These are phyloP conservation scores for Zaprionus capensis DNA, from an alignment of 1,140 invertebrate genomes.

Conservation along the genomic window DNA sequence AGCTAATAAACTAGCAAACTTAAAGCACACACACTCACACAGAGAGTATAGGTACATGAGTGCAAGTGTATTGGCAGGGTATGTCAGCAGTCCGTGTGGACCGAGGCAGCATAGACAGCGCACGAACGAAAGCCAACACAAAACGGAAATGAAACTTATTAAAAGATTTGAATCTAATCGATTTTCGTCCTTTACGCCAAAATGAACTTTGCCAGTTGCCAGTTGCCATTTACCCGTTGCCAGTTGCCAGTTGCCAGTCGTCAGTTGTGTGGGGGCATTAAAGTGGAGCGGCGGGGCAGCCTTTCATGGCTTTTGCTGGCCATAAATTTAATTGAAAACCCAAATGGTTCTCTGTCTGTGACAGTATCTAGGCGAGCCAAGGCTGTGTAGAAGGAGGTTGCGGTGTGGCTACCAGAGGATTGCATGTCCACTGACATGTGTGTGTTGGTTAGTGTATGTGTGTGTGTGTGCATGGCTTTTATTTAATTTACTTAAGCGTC, in stretches of 20 bases:
- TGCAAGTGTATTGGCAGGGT: not conserved
- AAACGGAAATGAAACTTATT: slow-evolving; percentile 84
- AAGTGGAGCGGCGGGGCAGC: slow-evolving; percentile 35
- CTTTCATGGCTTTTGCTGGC: slow-evolving; percentile 53
- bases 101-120: slow-evolving; percentile 49
- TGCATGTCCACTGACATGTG: slow-evolving; percentile 21
- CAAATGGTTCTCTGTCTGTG: slow-evolving; percentile 71
- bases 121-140: slow-evolving; percentile 71
- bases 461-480: slow-evolving; percentile 56
- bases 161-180: slow-evolving; percentile 84
- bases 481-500: slow-evolving; percentile 72
- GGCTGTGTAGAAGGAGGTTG: not conserved
- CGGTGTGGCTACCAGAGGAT: slow-evolving; percentile 10
- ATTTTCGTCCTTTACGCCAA: slow-evolving; percentile 80
- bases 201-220: slow-evolving; percentile 70
- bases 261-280: slow-evolving; percentile 51
- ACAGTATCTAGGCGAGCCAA: slow-evolving; percentile 42
- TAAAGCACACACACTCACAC: slow-evolving; percentile 23
- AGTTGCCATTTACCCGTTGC: slow-evolving; percentile 24
- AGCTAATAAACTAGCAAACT: slow-evolving; percentile 59
- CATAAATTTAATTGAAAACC: slow-evolving; percentile 82
- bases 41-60: not conserved
- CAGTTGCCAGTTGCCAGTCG: slow-evolving; percentile 20
- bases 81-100: slow-evolving; percentile 6
- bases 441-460: not conserved